A percentile compares a stretch with the other conserved stretches of the same genome.
phyloP scores from a whole-genome alignment of 2,888 invertebrate genomes.

The Bugula neritina region DNA sequence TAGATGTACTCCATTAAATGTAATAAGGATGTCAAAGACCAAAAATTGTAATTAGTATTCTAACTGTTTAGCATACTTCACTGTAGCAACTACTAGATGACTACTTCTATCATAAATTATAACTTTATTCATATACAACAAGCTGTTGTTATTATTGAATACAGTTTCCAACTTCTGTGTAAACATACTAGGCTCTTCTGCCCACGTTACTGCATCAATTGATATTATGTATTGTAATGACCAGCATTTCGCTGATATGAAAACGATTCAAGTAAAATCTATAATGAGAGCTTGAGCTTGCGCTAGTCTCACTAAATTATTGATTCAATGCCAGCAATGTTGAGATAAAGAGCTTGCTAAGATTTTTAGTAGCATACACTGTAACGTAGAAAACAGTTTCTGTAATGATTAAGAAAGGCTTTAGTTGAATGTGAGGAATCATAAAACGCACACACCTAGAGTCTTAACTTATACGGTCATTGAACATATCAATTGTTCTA shows the following conservation, averaged over 20 bases:
- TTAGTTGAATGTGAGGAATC: constrained; percentile 21
- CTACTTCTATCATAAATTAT: not conserved
- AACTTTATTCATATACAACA: not conserved
- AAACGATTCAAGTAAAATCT: constrained; percentile 23
- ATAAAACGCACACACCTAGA: not conserved
- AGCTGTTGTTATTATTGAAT: not conserved
- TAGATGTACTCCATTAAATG: not conserved
- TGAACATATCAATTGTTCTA: constrained; percentile 26
- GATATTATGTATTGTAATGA: not conserved
- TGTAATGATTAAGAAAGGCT: not conserved
- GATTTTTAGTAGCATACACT: not conserved
- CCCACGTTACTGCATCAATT: not conserved
- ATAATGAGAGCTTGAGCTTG: constrained; percentile 9
- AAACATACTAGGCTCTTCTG: not conserved
- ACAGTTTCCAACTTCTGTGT: not conserved
- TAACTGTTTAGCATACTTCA: not conserved
- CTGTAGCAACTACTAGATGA: too few species aligned
- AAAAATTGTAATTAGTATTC: not conserved
- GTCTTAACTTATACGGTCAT: constrained; percentile 14
- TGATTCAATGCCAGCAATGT: constrained; percentile 26
- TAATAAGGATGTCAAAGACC: not conserved
- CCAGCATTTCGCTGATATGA: constrained; percentile 12
- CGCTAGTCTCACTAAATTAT: constrained; percentile 10
- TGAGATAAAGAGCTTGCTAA: constrained; percentile 6
- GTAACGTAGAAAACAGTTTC: not conserved